A percentile compares a stretch with the other conserved stretches of the same genome.
Conservation (phyloP, 37 sponge, comb jelly and placozoan genomes). For the Corticium candelabrum region DNA sequence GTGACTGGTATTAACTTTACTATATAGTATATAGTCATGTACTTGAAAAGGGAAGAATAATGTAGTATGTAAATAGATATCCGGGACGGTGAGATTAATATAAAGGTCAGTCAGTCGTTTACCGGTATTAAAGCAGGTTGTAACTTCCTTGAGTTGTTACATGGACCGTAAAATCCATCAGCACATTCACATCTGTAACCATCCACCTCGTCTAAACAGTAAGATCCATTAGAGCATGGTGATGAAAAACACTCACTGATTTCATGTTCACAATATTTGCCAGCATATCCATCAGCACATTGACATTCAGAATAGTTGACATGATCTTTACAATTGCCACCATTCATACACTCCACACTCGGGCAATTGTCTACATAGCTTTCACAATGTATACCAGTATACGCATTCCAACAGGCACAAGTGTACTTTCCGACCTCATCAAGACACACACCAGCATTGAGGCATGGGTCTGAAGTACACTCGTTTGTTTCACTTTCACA, state of each 20-base stretch:
- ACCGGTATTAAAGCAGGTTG: too few species aligned
- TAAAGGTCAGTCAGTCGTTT: too few species aligned
- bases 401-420: slow-evolving; percentile 11
- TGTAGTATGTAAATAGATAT: too few species aligned
- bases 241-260: not conserved
- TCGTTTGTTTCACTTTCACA: too few species aligned
- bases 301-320: not conserved
- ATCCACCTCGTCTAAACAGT: not conserved
- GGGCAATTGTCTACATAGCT: not conserved
- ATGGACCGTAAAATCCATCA: too few species aligned
- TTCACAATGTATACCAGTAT: slow-evolving; percentile 17
- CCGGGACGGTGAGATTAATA: too few species aligned
- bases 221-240: not conserved
- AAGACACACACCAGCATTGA: not conserved
- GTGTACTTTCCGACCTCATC: not conserved
- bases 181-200: not conserved
- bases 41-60: too few species aligned
- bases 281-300: not conserved
- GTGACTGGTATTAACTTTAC: too few species aligned
- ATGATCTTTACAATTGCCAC: not conserved
- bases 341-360: not conserved
- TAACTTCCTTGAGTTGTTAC: too few species aligned
- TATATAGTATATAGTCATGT: too few species aligned
- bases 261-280: not conserved
- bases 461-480: not conserved